Percentiles rank a stretch among this genome's conserved stretches.
phyloP scores from a whole-genome alignment of 35 echinoderm and acorn worm genomes.

The Diadema setosum region DNA sequence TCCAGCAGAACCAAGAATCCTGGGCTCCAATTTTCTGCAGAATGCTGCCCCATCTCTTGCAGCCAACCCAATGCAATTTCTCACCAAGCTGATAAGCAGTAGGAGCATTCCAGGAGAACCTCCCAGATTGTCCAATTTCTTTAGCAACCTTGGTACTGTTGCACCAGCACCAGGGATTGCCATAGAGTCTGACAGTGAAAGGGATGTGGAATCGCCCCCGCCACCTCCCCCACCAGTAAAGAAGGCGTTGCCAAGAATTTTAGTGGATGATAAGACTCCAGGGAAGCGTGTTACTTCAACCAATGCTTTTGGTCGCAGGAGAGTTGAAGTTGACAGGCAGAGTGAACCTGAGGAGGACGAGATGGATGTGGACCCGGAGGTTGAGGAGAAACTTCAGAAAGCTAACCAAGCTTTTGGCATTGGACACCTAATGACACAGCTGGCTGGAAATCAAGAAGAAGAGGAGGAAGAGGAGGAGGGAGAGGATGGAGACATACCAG shows the following conservation, averaged over 20 bases:
- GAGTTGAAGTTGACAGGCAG: not conserved
- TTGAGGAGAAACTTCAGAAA: not conserved
- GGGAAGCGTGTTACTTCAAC: conserved; percentile 1
- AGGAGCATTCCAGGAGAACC: not conserved
- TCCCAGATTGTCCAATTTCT: not conserved
- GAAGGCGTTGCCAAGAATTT: not conserved
- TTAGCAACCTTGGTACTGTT: not conserved
- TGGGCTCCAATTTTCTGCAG: not conserved
- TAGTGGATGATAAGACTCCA: not conserved
- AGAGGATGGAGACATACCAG: not conserved
- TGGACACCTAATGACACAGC: not conserved
- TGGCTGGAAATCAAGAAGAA: not conserved
- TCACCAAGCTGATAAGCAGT: not conserved
- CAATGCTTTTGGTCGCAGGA: not conserved
- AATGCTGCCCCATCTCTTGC: not conserved
- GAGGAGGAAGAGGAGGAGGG: not conserved
- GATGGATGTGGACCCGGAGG: not conserved
- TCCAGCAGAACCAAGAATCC: not conserved
- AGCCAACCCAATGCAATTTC: conserved; percentile 5
- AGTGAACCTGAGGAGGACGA: not conserved
- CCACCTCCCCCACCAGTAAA: not conserved
- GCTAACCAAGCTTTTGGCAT: conserved; percentile 4
- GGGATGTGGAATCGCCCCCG: not conserved
- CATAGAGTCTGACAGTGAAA: not conserved
- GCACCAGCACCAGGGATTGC: not conserved